Evolutionary conservation across 1,140 invertebrate genomes (phyloP).

Genomic region (Agrilus planipennis): DNA sequence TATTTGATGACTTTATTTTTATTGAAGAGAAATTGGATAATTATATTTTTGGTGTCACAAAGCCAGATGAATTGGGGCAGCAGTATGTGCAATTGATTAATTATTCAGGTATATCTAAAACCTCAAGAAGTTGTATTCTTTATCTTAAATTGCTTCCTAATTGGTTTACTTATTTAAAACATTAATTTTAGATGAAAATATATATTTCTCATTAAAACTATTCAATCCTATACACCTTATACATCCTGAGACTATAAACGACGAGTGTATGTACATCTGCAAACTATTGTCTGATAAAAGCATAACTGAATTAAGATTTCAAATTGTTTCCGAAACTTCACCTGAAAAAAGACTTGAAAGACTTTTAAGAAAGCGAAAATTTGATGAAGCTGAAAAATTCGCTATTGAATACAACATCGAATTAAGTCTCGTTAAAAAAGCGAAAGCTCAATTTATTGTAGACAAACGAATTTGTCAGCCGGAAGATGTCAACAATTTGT

Average conservation of each 20-base stretch:
- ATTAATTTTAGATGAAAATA: slow-evolving; percentile 3
- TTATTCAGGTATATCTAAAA: slow-evolving; percentile 1
- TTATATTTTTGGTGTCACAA: slow-evolving; percentile 6
- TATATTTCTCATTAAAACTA: slow-evolving; percentile 17
- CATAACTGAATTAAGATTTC: slow-evolving; percentile 16
- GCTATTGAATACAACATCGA: slow-evolving; percentile 15
- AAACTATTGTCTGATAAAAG: slow-evolving; percentile 11
- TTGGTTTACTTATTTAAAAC: slow-evolving; percentile 1
- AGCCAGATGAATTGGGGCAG: not conserved
- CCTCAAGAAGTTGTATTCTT: not conserved
- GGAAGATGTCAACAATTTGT: slow-evolving; percentile 18
- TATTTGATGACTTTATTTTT: slow-evolving; percentile 9
- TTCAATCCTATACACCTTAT: slow-evolving; percentile 12
- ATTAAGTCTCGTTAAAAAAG: slow-evolving; percentile 14
- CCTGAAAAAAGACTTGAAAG: slow-evolving; percentile 16
- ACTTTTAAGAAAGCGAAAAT: slow-evolving; percentile 15
- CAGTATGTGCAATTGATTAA: slow-evolving; percentile 1
- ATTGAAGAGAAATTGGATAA: not conserved
- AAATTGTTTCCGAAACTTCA: slow-evolving; percentile 16
- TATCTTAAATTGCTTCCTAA: not conserved
- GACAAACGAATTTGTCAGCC: slow-evolving; percentile 14
- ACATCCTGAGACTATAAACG: slow-evolving; percentile 10
- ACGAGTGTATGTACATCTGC: slow-evolving; percentile 19
- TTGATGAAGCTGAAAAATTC: slow-evolving; percentile 24
- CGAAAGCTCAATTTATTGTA: slow-evolving; percentile 18